A percentile compares a stretch with the other conserved stretches of the same genome.
Evolutionary conservation across 1,140 invertebrate species (phyloP).

Genomic region (Varroa destructor): DNA sequence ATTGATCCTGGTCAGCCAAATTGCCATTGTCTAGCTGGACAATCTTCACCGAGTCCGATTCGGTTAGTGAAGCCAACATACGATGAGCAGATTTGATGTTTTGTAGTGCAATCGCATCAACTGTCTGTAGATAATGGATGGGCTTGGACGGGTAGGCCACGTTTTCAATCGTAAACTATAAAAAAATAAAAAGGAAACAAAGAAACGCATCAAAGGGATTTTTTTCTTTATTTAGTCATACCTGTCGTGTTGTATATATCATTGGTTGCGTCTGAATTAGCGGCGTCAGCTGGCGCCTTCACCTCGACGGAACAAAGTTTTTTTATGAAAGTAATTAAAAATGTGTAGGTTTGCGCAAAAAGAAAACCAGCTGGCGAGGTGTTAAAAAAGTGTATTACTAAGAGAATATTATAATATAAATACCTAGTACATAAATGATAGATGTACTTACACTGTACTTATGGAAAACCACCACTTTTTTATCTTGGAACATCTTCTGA

Average conservation of each 20-base stretch:
- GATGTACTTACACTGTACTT: neutral
- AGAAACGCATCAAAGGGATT: neutral
- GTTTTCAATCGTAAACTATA: neutral
- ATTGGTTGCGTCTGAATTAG: neutral
- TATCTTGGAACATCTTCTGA: conserved; percentile 8
- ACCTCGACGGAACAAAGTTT: too few relatives aligned
- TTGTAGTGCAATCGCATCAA: conserved; percentile 10
- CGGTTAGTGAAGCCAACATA: neutral
- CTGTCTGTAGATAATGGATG: neutral
- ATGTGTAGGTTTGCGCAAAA: too few relatives aligned
- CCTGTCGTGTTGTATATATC: neutral
- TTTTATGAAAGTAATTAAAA: too few relatives aligned
- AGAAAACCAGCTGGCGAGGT: too few relatives aligned
- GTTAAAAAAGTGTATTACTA: too few relatives aligned
- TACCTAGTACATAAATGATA: too few relatives aligned
- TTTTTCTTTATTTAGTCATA: neutral
- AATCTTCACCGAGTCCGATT: conserved; percentile 3
- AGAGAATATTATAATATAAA: too few relatives aligned
- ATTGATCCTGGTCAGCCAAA: neutral
- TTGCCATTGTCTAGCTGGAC: neutral
- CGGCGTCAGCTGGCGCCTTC: neutral
- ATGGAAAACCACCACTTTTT: conserved; percentile 18
- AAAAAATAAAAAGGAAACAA: neutral
- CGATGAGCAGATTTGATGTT: neutral
- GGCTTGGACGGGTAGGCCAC: conserved; percentile 5